Evolutionary conservation across 1,140 invertebrate species (phyloP).

Genomic region (Antheraea pernyi): DNA sequence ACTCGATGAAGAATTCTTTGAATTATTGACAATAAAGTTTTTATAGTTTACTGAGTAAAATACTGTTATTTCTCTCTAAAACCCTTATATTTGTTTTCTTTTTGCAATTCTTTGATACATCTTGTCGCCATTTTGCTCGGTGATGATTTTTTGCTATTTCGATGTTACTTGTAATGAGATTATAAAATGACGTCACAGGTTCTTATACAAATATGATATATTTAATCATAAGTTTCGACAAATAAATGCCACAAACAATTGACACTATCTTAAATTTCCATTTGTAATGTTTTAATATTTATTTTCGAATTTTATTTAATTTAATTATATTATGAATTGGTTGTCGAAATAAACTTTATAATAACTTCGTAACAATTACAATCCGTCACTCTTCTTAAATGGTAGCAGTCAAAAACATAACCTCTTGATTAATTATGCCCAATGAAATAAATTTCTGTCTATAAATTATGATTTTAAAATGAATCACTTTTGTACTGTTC

Average conservation of each 20-base stretch:
- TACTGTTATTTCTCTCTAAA: neutral
- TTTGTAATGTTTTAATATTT: neutral
- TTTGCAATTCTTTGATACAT: no score
- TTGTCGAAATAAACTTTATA: neutral
- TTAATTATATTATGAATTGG: neutral
- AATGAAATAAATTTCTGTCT: conserved; percentile 6
- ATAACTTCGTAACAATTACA: neutral
- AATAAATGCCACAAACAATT: no score
- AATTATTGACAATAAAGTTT: neutral
- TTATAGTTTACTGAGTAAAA: neutral
- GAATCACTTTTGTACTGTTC: neutral
- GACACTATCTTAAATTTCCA: neutral
- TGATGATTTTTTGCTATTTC: no score
- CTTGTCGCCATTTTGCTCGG: no score
- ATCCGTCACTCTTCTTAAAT: neutral
- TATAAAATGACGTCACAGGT: no score
- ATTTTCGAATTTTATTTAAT: neutral
- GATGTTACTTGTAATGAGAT: no score
- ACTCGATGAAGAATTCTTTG: neutral
- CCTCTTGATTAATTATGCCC: conserved; percentile 8
- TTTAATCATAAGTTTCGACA: no score
- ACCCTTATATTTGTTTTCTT: neutral
- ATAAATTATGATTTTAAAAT: conserved; percentile 10
- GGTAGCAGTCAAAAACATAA: conserved; percentile 1
- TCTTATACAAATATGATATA: no score